Percentiles rank a stretch among this genome's conserved stretches.
Conservation (phyloP, 1,140 invertebrate species). For the Lepidurus packardi region DNA sequence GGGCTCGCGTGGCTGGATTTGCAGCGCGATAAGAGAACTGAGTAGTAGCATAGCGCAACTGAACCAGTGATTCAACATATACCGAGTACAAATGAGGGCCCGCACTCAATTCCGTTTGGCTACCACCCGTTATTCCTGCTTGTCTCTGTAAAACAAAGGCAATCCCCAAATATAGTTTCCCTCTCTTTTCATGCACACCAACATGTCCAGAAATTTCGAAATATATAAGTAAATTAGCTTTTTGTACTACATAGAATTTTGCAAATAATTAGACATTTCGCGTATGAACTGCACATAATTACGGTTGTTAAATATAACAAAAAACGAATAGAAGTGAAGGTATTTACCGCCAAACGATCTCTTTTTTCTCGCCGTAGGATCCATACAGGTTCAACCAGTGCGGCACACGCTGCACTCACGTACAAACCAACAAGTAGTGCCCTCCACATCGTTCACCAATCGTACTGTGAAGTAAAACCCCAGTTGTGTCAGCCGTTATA, state of each 20-base stretch:
- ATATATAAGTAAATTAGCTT: background rate
- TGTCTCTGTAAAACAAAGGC: no score
- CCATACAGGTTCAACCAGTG: background rate
- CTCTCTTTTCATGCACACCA: no score
- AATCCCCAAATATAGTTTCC: no score
- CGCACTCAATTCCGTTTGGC: background rate
- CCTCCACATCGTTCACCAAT: background rate
- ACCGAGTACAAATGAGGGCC: slow-evolving; percentile 42
- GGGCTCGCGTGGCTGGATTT: slow-evolving; percentile 53
- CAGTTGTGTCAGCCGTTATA: background rate
- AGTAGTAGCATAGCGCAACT: slow-evolving; percentile 56
- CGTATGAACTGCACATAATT: no score
- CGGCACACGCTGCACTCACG: background rate
- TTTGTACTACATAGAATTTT: background rate
- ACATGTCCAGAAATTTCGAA: no score
- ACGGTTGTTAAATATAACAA: no score
- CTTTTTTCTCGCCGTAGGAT: background rate
- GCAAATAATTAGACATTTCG: no score
- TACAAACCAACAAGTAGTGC: background rate
- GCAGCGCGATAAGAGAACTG: slow-evolving; percentile 52
- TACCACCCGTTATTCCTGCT: background rate
- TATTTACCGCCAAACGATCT: background rate
- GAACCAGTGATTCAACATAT: slow-evolving; percentile 52
- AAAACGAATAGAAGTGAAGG: no score
- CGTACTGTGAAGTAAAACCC: background rate